Conservation (phyloP, 2,797 vertebrate species). For the Mormyrus proboscirostris region DNA sequence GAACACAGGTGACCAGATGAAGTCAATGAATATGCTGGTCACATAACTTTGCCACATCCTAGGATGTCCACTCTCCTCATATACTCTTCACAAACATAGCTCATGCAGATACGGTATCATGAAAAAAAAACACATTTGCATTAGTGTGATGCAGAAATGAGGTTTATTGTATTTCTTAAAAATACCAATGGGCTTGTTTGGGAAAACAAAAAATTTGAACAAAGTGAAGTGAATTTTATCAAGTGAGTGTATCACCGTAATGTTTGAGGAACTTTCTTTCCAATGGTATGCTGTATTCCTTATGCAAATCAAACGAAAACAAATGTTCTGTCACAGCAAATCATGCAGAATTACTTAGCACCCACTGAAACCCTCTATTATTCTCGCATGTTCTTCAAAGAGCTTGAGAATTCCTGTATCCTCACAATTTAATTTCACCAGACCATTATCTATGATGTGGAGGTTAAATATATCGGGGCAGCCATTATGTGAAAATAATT, state of each 20-base stretch:
- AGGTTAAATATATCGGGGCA: conserved; percentile 99
- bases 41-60: neutral
- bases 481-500: conserved; percentile 99
- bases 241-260: neutral
- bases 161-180: neutral
- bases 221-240: neutral
- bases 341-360: conserved; percentile 81
- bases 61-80: neutral
- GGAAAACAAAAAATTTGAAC: neutral
- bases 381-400: conserved; percentile 97
- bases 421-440: conserved; percentile 99
- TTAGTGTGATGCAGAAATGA: neutral
- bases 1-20: neutral
- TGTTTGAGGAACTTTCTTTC: neutral
- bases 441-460: conserved; percentile 97
- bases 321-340: conserved; percentile 87
- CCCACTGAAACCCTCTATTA: conserved; percentile 63
- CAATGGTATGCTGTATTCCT: conserved; percentile 30
- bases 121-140: neutral
- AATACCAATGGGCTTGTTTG: neutral
- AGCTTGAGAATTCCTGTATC: conserved; percentile 91
- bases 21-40: neutral
- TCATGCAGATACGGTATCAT: neutral
- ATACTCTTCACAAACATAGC: neutral
- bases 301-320: conserved; percentile 95